A percentile compares a stretch with the other conserved stretches of the same genome.
Conservation (phyloP, 2,113 vertebrate genomes). For the Amphilophus citrinellus region DNA sequence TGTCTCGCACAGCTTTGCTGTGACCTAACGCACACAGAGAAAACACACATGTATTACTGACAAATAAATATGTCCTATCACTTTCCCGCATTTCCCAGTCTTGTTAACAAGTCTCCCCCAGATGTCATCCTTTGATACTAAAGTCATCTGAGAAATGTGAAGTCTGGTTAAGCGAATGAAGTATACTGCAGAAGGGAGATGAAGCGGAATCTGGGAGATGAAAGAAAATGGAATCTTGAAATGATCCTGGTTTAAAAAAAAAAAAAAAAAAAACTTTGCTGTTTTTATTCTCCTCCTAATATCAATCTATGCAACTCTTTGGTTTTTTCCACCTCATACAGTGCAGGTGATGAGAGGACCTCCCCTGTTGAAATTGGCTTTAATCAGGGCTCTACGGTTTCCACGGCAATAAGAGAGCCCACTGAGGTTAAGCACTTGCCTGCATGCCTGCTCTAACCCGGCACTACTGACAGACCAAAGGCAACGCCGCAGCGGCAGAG, state of each 20-base stretch:
- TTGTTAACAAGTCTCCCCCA: neutral
- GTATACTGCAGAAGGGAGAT: constrained; percentile 9
- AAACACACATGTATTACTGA: constrained; percentile 36
- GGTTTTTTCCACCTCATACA: constrained; percentile 5
- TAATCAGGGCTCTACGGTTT: constrained; percentile 57
- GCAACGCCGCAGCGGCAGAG: neutral
- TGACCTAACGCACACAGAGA: constrained; percentile 83
- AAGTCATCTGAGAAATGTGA: constrained; percentile 31
- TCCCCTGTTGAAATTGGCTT: constrained; percentile 57
- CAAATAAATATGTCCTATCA: neutral
- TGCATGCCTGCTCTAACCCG: constrained; percentile 11
- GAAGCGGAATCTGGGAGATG: neutral
- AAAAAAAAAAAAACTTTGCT: neutral
- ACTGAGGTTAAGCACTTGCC: constrained; percentile 31
- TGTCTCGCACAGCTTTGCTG: constrained; percentile 96
- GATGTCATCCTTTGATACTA: constrained; percentile 14
- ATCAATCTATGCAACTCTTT: constrained; percentile 17
- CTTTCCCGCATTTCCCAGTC: neutral
- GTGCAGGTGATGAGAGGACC: constrained; percentile 37
- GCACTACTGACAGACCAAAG: constrained; percentile 24
- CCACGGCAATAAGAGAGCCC: constrained; percentile 57
- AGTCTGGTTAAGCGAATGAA: constrained; percentile 31
- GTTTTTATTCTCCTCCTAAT: constrained; percentile 16
- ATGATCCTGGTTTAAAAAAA: neutral
- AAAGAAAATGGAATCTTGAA: constrained; percentile 21